Evolutionary conservation across 2,888 invertebrate genomes (phyloP), one percentile per base, ranked within the genome.

Genomic region (Ennomos quercinarius): DNA sequence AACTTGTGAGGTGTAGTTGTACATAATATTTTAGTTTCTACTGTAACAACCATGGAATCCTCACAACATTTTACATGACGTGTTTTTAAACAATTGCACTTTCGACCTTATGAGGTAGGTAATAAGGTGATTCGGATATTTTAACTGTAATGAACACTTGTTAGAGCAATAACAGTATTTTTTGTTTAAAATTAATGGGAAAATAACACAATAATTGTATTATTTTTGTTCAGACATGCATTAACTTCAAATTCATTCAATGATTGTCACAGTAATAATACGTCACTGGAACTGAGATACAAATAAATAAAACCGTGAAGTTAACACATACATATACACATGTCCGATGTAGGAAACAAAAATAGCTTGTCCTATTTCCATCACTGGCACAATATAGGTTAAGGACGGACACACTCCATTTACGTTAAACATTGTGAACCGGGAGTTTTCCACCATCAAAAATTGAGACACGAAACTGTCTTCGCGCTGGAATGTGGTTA

Each of bases 11-110:
- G 27, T 27, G 27, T 27, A 27, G 27, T 27, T 41, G 12, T 41
- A 8, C 12, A 5, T 12, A n/a, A 41, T 41, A 8, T 41, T 41
- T 11, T 12, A 41, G 1, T n/a, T 10, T 36, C 17, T 17, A 9
- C 3, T n/a, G 17, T 12, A 50, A 51, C 50, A 57, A 61, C 62
- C 67, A 61, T 64, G 66, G 59, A 68, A 67, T 64, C 68, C 68
- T 51, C 48, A 13, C 57, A 62, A 36, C 10, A 52, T 51, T 48
- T 10, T 39, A 10, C 34, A 52, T 37, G 53, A 43, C 45, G 57
- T 71, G 71, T 74, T 72, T 62, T 72, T 58, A 66, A 77, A 78
- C 83, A 83, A 86, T 83, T 83, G 86, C 89, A 88, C 88, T 86
- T 87, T 84, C 78, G 81, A 83, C 80, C 72, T 66, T 13, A 55